Conservation (phyloP, 2,797 vertebrate species). For the Chiloscyllium punctatum region DNA sequence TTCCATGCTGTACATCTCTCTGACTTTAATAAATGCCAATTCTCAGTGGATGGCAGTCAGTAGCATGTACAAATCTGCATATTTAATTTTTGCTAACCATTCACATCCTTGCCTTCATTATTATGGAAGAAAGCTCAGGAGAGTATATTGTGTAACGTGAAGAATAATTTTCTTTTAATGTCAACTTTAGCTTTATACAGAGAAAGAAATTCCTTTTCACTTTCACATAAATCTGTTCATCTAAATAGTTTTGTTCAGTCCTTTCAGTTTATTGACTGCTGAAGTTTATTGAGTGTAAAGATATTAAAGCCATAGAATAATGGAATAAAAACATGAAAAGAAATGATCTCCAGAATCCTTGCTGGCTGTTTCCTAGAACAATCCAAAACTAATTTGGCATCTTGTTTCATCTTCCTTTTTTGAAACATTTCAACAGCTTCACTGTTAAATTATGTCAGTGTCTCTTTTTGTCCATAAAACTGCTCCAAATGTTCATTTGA, state of each 20-base stretch:
- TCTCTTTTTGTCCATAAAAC: neutral
- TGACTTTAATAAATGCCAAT: neutral
- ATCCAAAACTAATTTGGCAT: neutral
- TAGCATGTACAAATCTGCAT: neutral
- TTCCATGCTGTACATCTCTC: too few relatives aligned
- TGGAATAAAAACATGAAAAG: neutral
- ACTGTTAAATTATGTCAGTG: too few relatives aligned
- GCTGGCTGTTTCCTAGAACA: neutral
- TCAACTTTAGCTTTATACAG: neutral
- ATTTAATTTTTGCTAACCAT: neutral
- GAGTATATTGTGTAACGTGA: neutral
- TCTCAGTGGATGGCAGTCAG: neutral
- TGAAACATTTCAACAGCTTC: neutral
- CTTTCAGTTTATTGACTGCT: neutral
- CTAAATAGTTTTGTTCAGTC: neutral
- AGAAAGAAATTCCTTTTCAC: neutral
- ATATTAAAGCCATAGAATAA: neutral
- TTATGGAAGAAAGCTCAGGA: neutral
- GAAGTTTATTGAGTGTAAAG: neutral
- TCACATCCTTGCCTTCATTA: neutral
- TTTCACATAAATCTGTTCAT: neutral
- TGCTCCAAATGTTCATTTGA: neutral
- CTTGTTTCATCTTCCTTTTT: neutral
- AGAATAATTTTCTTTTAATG: neutral
- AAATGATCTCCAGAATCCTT: neutral